A percentile compares a stretch with the other conserved stretches of the same genome.
Conservation (phyloP, 2,888 invertebrate species). For the Julus scanicus region DNA sequence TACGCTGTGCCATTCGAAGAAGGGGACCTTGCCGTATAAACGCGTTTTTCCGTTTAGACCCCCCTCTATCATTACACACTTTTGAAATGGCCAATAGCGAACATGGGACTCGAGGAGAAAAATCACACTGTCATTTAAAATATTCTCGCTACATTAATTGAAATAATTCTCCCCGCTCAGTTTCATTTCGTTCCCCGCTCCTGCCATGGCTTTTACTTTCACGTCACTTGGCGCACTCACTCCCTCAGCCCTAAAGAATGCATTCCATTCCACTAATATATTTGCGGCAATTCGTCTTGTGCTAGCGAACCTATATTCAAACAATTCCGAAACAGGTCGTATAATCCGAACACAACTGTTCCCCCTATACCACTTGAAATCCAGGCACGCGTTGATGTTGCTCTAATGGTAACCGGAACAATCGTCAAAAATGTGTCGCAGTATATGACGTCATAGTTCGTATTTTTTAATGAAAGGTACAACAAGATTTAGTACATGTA, state of each 20-base stretch:
- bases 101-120: neutral
- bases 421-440: no score
- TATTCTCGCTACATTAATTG: conserved; percentile 56
- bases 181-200: conserved; percentile 38
- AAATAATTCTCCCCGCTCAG: conserved; percentile 53
- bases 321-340: neutral
- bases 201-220: conserved; percentile 6
- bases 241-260: neutral
- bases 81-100: neutral
- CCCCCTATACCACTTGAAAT: no score
- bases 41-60: neutral
- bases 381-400: no score
- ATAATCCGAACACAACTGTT: neutral
- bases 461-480: no score
- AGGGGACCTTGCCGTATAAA: neutral
- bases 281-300: neutral
- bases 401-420: no score
- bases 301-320: neutral
- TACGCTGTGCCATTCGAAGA: neutral
- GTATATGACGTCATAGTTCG: no score
- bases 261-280: conserved; percentile 37
- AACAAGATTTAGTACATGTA: no score
- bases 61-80: conserved; percentile 12
- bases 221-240: conserved; percentile 22
- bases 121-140: conserved; percentile 55